Conservation (phyloP, 2,797 vertebrate species). For the Salarias fasciatus region DNA sequence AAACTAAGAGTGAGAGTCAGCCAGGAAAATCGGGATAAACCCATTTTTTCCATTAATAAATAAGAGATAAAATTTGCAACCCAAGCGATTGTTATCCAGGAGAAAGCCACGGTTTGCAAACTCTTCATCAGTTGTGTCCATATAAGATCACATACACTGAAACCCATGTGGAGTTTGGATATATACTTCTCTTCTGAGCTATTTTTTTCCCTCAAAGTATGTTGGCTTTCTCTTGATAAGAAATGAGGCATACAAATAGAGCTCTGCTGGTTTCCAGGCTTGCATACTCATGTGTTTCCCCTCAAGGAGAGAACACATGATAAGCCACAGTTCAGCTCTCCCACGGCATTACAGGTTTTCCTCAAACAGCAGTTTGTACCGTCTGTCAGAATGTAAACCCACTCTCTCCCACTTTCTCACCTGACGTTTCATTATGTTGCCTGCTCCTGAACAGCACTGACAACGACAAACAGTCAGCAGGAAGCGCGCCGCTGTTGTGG, state of each 20-base stretch:
- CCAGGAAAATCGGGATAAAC: too few species aligned
- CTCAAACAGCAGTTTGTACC: constrained; percentile 9
- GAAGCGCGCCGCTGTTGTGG: too few species aligned
- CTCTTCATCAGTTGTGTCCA: too few species aligned
- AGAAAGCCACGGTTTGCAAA: too few species aligned
- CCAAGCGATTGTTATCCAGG: too few species aligned
- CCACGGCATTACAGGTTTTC: constrained; percentile 14
- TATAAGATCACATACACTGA: not conserved
- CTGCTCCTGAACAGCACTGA: constrained; percentile 4
- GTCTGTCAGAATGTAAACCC: constrained; percentile 12
- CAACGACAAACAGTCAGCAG: constrained; percentile 14
- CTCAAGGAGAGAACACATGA: constrained; percentile 17
- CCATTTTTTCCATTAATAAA: too few species aligned
- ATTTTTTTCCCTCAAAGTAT: constrained; percentile 1
- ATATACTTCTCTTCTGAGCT: not conserved
- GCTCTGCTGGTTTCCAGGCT: constrained; percentile 11
- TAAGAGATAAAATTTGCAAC: too few species aligned
- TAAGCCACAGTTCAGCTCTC: constrained; percentile 19
- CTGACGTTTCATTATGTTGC: constrained; percentile 12
- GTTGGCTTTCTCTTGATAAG: constrained; percentile 8
- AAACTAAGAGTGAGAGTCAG: too few species aligned
- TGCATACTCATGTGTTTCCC: constrained; percentile 23
- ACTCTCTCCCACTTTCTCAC: not conserved
- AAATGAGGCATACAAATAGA: constrained; percentile 4
- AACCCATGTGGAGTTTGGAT: not conserved